Conservation (phyloP, 1,140 invertebrate species). For the Tenebrio molitor region DNA sequence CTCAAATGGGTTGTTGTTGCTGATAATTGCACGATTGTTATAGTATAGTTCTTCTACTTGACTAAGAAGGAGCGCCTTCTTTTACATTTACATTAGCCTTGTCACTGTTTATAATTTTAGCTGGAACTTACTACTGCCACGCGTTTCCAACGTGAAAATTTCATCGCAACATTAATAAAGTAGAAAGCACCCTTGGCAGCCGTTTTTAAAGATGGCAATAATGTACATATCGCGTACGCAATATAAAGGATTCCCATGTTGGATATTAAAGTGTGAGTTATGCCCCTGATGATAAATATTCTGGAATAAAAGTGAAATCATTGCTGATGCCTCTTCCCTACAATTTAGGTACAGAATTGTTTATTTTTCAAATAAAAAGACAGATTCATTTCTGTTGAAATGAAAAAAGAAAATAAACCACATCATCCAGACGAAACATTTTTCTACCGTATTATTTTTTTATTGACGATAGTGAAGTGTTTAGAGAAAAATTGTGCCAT, state of each 20-base stretch:
- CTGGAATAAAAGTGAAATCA: neutral
- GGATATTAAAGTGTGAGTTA: constrained; percentile 12
- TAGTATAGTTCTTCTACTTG: too few species aligned
- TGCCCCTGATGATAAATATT: neutral
- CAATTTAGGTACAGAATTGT: too few species aligned
- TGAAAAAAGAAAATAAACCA: too few species aligned
- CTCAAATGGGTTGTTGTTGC: too few species aligned
- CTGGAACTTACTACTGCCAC: neutral
- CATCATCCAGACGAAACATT: too few species aligned
- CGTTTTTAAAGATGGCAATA: constrained; percentile 17
- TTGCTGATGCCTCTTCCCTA: neutral
- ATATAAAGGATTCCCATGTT: constrained; percentile 4
- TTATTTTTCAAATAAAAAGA: too few species aligned
- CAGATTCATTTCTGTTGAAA: too few species aligned
- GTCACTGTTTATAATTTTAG: neutral
- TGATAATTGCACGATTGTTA: too few species aligned
- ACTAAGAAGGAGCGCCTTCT: too few species aligned
- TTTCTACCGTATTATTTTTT: too few species aligned
- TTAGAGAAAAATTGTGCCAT: too few species aligned
- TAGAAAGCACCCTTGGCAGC: constrained; percentile 15
- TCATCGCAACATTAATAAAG: constrained; percentile 3
- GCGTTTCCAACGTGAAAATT: neutral
- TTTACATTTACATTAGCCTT: constrained; percentile 14
- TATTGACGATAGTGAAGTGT: too few species aligned
- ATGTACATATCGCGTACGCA: neutral